Conservation (phyloP, 2,888 invertebrate genomes). For the Acleris holmiana region DNA sequence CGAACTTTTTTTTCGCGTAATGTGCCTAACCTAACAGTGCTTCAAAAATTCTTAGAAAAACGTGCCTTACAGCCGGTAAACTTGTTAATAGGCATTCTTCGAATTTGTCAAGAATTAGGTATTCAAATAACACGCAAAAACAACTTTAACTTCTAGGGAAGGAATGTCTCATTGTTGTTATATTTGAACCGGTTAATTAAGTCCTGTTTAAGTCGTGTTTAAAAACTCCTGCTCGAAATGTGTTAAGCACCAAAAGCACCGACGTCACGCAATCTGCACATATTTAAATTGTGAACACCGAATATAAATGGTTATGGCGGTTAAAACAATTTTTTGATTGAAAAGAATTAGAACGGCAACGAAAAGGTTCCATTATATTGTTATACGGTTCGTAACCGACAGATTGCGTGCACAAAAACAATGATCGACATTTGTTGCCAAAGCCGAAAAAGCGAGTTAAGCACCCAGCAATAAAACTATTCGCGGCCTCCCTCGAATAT, state of each 20-base stretch:
- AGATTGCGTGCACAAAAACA: slow-evolving; percentile 73
- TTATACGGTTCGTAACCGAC: slow-evolving; percentile 57
- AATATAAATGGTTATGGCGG: slow-evolving; percentile 40
- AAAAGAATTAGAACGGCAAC: slow-evolving; percentile 56
- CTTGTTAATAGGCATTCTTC: slow-evolving; percentile 1
- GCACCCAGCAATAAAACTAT: slow-evolving; percentile 61
- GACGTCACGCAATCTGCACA: slow-evolving; percentile 38
- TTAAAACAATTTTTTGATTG: slow-evolving; percentile 55
- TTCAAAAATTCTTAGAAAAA: background rate
- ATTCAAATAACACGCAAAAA: slow-evolving; percentile 17
- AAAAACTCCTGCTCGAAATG: slow-evolving; percentile 19
- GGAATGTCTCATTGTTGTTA: slow-evolving; percentile 22
- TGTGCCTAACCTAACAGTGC: background rate
- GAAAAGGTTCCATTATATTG: slow-evolving; percentile 55
- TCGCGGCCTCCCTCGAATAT: slow-evolving; percentile 53
- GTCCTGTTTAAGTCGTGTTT: slow-evolving; percentile 28
- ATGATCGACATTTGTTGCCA: slow-evolving; percentile 66
- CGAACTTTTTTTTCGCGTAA: slow-evolving; percentile 1
- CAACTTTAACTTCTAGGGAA: slow-evolving; percentile 1
- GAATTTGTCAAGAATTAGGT: slow-evolving; percentile 24
- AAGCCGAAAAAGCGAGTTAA: slow-evolving; percentile 62
- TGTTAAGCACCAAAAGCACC: slow-evolving; percentile 22
- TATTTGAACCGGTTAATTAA: slow-evolving; percentile 27
- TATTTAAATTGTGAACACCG: slow-evolving; percentile 38
- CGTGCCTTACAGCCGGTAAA: background rate